Conservation (phyloP, 2,888 invertebrate species). For the Seira musarum region DNA sequence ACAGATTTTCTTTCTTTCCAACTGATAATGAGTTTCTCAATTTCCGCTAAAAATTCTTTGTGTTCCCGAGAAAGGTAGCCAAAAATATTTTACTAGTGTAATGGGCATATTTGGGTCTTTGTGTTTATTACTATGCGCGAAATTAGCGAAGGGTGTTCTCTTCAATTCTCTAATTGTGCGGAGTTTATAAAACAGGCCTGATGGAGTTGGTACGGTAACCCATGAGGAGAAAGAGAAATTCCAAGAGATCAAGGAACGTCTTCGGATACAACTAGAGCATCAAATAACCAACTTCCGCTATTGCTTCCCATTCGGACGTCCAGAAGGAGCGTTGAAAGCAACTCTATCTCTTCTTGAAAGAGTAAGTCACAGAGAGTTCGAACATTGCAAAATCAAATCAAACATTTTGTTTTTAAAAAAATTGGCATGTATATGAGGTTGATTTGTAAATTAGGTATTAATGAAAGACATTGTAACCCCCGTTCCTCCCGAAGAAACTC, state of each 20-base stretch:
- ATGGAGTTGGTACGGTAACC: conserved; percentile 98
- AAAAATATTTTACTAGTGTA: conserved; percentile 24
- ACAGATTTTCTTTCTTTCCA: conserved; percentile 24
- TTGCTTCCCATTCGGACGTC: conserved; percentile 98
- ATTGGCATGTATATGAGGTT: neutral
- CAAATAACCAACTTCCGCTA: conserved; percentile 99
- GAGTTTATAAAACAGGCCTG: conserved; percentile 80
- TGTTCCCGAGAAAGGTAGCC: no score
- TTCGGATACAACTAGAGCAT: conserved; percentile 93
- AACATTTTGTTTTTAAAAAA: no score
- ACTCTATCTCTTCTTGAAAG: conserved; percentile 96
- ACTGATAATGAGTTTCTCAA: no score
- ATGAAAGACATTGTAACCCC: conserved; percentile 99
- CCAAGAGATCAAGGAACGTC: conserved; percentile 95
- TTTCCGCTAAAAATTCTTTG: no score
- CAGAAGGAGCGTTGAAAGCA: conserved; percentile 97
- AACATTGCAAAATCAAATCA: neutral
- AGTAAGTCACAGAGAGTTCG: conserved; percentile 71
- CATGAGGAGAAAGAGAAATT: conserved; percentile 98
- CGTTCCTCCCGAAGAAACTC: conserved; percentile 95
- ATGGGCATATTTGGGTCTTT: conserved; percentile 62
- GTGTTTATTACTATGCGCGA: neutral
- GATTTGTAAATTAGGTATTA: conserved; percentile 78
- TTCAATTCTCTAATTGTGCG: conserved; percentile 25
- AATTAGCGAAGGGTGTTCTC: conserved; percentile 34